Evolutionary conservation across 2,888 invertebrate species (phyloP).

Genomic region (Petrophora chlorosata): DNA sequence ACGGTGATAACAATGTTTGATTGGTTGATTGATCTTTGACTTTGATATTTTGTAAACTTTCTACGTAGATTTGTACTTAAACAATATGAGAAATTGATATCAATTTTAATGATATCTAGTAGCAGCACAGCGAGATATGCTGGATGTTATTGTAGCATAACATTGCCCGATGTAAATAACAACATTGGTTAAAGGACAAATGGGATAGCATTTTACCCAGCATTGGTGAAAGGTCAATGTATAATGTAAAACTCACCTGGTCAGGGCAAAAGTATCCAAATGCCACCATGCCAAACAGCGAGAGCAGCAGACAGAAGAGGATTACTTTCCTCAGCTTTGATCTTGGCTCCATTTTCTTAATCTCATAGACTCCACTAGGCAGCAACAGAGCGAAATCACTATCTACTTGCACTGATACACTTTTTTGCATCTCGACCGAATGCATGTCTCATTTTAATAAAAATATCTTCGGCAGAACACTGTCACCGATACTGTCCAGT

Average conservation of each 20-base stretch:
- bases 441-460: constrained; percentile 83
- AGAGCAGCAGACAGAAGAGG: constrained; percentile 91
- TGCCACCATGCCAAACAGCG: constrained; percentile 93
- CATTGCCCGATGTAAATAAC: background rate
- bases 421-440: constrained; percentile 86
- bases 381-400: constrained; percentile 91
- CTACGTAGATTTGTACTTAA: too few species aligned
- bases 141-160: too few species aligned
- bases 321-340: constrained; percentile 91
- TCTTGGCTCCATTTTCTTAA: constrained; percentile 93
- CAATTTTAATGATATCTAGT: too few species aligned
- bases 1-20: too few species aligned
- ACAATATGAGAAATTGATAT: too few species aligned
- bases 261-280: constrained; percentile 96
- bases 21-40: too few species aligned
- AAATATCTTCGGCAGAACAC: constrained; percentile 59
- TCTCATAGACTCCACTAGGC: constrained; percentile 91
- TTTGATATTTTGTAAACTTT: too few species aligned
- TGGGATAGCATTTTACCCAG: too few species aligned
- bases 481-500: constrained; percentile 56
- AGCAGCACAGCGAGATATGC: too few species aligned
- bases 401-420: constrained; percentile 93
- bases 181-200: background rate
- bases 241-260: constrained; percentile 86
- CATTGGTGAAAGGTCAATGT: too few species aligned